A percentile compares a stretch with the other conserved stretches of the same genome.
Conservation (phyloP, 2,113 vertebrate species). For the Eulemur macaco region DNA sequence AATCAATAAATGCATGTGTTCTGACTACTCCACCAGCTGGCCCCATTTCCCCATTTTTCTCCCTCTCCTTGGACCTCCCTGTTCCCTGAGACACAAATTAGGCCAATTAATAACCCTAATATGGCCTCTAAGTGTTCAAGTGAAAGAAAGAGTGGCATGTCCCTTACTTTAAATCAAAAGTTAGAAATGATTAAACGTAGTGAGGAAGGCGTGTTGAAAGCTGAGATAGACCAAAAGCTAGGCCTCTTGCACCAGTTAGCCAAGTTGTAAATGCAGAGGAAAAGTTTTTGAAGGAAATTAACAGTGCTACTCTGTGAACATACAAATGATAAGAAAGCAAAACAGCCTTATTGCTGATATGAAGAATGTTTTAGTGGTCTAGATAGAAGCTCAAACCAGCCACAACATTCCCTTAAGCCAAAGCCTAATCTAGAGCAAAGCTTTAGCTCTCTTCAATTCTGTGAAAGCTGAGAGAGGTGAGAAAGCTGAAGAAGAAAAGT, state of each 20-base stretch:
- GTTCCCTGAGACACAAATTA: background rate
- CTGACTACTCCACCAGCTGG: background rate
- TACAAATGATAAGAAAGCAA: background rate
- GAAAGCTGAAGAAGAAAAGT: background rate
- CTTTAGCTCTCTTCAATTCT: background rate
- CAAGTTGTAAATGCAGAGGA: background rate
- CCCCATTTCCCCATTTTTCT: background rate
- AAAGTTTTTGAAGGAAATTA: background rate
- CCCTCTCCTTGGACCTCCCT: background rate
- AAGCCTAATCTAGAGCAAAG: background rate
- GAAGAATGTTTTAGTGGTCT: background rate
- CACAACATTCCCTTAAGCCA: background rate
- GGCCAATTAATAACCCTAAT: background rate
- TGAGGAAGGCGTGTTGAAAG: background rate
- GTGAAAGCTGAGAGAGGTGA: background rate
- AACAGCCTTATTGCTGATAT: background rate
- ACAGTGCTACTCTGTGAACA: background rate
- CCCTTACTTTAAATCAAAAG: background rate
- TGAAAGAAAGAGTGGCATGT: background rate
- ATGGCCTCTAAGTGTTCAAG: background rate
- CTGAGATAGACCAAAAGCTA: background rate
- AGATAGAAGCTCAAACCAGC: background rate
- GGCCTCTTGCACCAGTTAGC: background rate
- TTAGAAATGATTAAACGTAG: background rate
- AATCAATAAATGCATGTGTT: background rate